A percentile compares a stretch with the other conserved stretches of the same genome.
phyloP scores from a whole-genome alignment of 2,888 invertebrate species.

The Epinotia bilunana region DNA sequence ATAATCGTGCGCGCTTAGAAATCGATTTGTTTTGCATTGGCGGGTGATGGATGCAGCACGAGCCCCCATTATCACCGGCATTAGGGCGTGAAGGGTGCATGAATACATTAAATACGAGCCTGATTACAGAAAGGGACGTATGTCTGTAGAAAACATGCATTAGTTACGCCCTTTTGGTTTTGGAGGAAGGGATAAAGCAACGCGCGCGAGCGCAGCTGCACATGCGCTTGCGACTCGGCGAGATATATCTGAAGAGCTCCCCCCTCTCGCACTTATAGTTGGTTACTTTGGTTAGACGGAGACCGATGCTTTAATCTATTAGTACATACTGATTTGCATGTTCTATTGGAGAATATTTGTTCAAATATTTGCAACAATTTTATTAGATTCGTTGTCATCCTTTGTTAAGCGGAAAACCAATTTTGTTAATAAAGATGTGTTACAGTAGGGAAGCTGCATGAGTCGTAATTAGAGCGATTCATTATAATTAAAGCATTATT shows the following conservation, averaged over 20 bases:
- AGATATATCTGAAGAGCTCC: conserved; percentile 23
- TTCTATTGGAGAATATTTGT: conserved; percentile 47
- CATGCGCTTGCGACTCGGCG: conserved; percentile 55
- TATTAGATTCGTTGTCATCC: conserved; percentile 5
- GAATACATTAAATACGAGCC: conserved; percentile 75
- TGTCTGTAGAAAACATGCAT: neutral
- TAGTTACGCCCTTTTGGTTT: conserved; percentile 3
- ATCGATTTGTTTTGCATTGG: conserved; percentile 77
- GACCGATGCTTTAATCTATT: conserved; percentile 17
- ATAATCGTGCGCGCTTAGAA: conserved; percentile 65
- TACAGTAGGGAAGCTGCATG: conserved; percentile 39
- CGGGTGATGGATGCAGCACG: conserved; percentile 68
- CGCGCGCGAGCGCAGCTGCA: conserved; percentile 74
- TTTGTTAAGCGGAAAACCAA: conserved; percentile 26
- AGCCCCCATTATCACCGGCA: conserved; percentile 71
- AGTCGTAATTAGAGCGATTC: conserved; percentile 39
- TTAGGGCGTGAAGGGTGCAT: conserved; percentile 82
- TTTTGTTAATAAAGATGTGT: conserved; percentile 22
- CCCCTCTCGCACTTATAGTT: neutral
- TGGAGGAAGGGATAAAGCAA: neutral
- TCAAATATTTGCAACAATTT: conserved; percentile 44
- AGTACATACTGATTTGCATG: conserved; percentile 47
- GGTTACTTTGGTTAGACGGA: conserved; percentile 1
- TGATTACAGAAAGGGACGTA: neutral
- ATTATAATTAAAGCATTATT: conserved; percentile 34